These are phyloP conservation scores for Xestia c-nigrum DNA, from an alignment of 2,888 invertebrate species.

Conservation along the genomic window DNA sequence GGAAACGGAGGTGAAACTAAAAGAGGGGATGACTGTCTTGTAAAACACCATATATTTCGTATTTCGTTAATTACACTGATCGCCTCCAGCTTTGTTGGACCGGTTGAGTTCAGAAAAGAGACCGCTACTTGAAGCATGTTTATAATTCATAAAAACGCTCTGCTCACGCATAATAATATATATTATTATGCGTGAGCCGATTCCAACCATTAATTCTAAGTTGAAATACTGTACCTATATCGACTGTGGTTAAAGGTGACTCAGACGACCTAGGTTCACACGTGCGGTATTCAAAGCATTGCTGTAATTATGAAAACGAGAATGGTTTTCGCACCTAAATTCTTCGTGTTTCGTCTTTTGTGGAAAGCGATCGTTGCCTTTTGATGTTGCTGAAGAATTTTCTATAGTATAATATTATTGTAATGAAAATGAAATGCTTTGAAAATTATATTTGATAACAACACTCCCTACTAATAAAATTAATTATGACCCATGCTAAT, in stretches of 20 bases:
- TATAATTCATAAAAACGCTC: background rate
- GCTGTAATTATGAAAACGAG: conserved; percentile 34
- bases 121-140: background rate
- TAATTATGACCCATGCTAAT: background rate
- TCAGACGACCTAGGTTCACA: conserved; percentile 16
- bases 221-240: background rate
- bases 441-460: background rate
- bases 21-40: no score
- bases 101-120: no score
- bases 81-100: no score
- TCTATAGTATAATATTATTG: background rate
- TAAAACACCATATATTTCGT: no score
- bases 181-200: background rate
- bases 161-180: no score
- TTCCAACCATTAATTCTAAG: background rate
- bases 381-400: conserved; percentile 10
- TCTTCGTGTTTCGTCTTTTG: background rate
- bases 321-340: background rate
- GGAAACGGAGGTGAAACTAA: no score
- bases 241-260: conserved; percentile 60
- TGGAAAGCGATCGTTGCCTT: background rate
- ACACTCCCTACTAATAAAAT: no score
- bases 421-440: background rate
- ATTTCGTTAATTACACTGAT: no score
- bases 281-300: conserved; percentile 17